Percentiles rank a stretch among this genome's conserved stretches.
Evolutionary conservation across 92 coral and sea anemone genomes (phyloP).

Genomic region (Phenganax stokvisi): DNA sequence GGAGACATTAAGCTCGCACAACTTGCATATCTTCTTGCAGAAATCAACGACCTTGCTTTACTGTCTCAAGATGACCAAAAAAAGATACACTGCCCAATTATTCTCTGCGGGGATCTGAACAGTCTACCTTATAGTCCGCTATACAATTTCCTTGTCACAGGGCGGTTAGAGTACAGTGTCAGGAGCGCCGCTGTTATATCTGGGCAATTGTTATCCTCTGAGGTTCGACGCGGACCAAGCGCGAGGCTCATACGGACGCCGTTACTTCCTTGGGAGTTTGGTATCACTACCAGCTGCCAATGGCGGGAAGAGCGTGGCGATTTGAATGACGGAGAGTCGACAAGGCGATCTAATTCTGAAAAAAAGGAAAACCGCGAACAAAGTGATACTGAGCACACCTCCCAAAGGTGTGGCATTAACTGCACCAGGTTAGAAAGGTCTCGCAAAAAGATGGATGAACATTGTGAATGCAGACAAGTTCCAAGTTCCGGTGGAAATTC

Average conservation of each 20-base stretch:
- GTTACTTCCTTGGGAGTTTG: slow-evolving; percentile 72
- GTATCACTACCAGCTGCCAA: slow-evolving; percentile 50
- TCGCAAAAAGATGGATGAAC: background rate
- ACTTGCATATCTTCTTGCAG: slow-evolving; percentile 74
- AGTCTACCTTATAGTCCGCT: slow-evolving; percentile 77
- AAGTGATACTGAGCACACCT: background rate
- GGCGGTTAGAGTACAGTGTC: slow-evolving; percentile 56
- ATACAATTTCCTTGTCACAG: slow-evolving; percentile 56
- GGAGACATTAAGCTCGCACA: slow-evolving; percentile 92
- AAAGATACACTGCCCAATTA: slow-evolving; percentile 50
- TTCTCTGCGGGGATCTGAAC: slow-evolving; percentile 90
- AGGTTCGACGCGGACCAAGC: slow-evolving; percentile 21
- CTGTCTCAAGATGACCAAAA: slow-evolving; percentile 17
- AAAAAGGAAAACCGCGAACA: background rate
- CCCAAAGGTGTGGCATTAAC: background rate
- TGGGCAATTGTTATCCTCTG: slow-evolving; percentile 60
- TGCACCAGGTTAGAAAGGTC: background rate
- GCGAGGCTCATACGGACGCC: slow-evolving; percentile 43
- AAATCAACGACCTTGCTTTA: slow-evolving; percentile 58
- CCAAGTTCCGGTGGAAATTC: background rate
- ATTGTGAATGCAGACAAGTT: background rate
- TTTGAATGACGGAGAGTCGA: background rate
- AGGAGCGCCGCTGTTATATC: slow-evolving; percentile 68
- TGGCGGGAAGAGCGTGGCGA: slow-evolving; percentile 9
- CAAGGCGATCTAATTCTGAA: background rate